These are phyloP conservation scores for Aradophagus sp. DNA, from an alignment of 1,140 invertebrate species.

Conservation along the genomic window DNA sequence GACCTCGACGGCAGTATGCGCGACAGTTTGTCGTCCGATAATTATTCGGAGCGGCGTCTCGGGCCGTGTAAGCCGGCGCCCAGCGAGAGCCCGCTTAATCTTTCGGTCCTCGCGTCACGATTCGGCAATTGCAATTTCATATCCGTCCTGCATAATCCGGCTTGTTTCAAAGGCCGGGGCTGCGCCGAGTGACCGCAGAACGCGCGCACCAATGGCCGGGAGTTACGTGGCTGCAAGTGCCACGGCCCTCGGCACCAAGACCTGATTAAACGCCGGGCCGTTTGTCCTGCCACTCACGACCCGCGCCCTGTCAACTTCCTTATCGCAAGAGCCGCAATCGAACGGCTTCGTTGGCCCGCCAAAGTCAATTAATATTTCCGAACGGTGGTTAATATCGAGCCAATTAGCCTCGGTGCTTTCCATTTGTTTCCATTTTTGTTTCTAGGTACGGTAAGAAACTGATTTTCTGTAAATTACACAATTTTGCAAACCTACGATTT, in stretches of 20 bases:
- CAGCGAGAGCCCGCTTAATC: slow-evolving; percentile 48
- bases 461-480: no score
- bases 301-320: slow-evolving; percentile 30
- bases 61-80: no score
- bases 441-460: not conserved
- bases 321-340: slow-evolving; percentile 36
- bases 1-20: no score
- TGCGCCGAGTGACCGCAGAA: slow-evolving; percentile 33
- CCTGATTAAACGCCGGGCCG: slow-evolving; percentile 42
- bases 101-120: slow-evolving; percentile 41
- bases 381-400: slow-evolving; percentile 25
- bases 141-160: slow-evolving; percentile 43
- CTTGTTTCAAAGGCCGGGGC: slow-evolving; percentile 42
- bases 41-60: no score
- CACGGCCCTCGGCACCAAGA: slow-evolving; percentile 19
- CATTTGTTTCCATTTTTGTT: no score
- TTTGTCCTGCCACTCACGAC: slow-evolving; percentile 19
- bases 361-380: slow-evolving; percentile 40
- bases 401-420: no score
- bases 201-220: slow-evolving; percentile 14
- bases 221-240: slow-evolving; percentile 26
- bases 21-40: no score
- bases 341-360: slow-evolving; percentile 23
- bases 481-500: no score
- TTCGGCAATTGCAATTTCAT: slow-evolving; percentile 58